A percentile compares a stretch with the other conserved stretches of the same genome.
phyloP scores from a whole-genome alignment of 2,797 vertebrate species.

The Micrastur ruficollis region DNA sequence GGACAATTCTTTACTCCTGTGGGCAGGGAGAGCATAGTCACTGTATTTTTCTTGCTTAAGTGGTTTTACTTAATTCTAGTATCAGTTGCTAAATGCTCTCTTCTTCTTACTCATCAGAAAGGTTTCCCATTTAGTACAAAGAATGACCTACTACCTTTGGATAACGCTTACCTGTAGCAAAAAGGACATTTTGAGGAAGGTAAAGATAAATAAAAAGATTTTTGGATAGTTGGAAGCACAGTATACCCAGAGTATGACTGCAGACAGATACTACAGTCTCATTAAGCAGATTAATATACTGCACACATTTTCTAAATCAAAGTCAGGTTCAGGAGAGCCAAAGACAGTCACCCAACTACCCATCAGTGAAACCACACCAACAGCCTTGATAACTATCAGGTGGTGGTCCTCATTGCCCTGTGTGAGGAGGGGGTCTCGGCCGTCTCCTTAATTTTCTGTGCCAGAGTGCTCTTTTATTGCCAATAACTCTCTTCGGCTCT shows the following conservation, averaged over 20 bases:
- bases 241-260: not conserved
- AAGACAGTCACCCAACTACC: not conserved
- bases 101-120: not conserved
- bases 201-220: not conserved
- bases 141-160: not conserved
- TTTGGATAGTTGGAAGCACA: not conserved
- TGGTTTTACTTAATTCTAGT: not conserved
- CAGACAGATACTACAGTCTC: not conserved
- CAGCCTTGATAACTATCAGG: accelerated
- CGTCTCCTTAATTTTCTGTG: not conserved
- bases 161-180: not conserved
- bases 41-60: not conserved
- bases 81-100: not conserved
- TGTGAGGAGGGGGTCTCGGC: not conserved
- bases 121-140: not conserved
- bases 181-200: not conserved
- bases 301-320: not conserved
- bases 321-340: not conserved
- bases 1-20: not conserved
- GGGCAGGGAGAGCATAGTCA: not conserved
- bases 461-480: not conserved
- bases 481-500: not conserved
- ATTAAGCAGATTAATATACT: not conserved
- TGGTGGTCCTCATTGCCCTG: not conserved
- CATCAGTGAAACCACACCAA: not conserved